Evolutionary conservation across 2,113 vertebrate genomes (phyloP).

Genomic region (Amphiprion ocellaris): DNA sequence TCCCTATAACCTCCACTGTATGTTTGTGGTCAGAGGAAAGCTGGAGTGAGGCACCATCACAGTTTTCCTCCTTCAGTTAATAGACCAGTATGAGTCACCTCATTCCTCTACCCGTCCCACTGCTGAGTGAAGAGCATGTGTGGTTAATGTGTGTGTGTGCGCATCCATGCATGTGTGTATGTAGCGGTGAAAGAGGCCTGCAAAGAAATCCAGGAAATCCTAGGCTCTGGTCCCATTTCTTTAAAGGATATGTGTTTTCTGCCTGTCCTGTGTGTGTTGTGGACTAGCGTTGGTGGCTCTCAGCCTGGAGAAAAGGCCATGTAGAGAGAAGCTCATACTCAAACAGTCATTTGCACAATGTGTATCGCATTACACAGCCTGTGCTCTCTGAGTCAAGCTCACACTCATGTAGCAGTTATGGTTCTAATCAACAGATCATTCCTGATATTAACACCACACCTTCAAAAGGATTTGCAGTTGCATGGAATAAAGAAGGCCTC

Average conservation of each 20-base stretch:
- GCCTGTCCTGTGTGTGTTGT: slow-evolving; percentile 25
- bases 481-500: slow-evolving; percentile 39
- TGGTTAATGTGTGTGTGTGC: slow-evolving; percentile 12
- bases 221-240: slow-evolving; percentile 67
- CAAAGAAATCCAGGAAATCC: slow-evolving; percentile 75
- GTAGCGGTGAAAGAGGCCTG: slow-evolving; percentile 50
- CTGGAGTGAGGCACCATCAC: slow-evolving; percentile 25
- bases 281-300: slow-evolving; percentile 41
- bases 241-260: slow-evolving; percentile 53
- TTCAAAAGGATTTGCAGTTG: slow-evolving; percentile 67
- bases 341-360: slow-evolving; percentile 30
- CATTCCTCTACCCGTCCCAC: slow-evolving; percentile 53
- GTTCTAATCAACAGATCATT: slow-evolving; percentile 74
- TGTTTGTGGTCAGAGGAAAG: slow-evolving; percentile 44
- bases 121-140: slow-evolving; percentile 36
- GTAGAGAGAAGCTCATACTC: slow-evolving; percentile 21
- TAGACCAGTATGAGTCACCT: slow-evolving; percentile 65
- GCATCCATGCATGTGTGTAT: slow-evolving; percentile 37
- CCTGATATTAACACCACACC: slow-evolving; percentile 60
- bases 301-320: slow-evolving; percentile 42
- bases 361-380: slow-evolving; percentile 62
- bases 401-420: slow-evolving; percentile 59
- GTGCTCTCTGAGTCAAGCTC: slow-evolving; percentile 38
- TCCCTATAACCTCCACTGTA: slow-evolving; percentile 26
- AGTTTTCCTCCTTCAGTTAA: slow-evolving; percentile 55